phyloP scores from a whole-genome alignment of 2,797 vertebrate genomes.

The Macroramphosus scolopax region DNA sequence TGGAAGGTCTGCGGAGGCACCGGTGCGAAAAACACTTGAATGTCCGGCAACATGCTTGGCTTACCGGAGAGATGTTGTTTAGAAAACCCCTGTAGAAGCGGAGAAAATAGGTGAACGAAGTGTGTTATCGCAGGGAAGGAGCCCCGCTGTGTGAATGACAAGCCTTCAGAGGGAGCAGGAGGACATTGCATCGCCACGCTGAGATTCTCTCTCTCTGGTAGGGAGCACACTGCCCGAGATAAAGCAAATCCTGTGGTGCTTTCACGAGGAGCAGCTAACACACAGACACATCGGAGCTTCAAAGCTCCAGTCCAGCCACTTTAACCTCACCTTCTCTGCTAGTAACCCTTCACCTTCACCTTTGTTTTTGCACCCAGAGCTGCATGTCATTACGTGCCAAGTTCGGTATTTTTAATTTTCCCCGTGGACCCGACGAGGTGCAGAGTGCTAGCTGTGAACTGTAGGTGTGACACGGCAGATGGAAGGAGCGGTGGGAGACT shows the following conservation, averaged over 20 bases:
- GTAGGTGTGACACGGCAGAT: slow-evolving; percentile 72
- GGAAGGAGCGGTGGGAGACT: slow-evolving; percentile 72
- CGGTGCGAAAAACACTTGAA: slow-evolving; percentile 41
- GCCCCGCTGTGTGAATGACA: slow-evolving; percentile 59
- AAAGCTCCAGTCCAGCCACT: slow-evolving; percentile 60
- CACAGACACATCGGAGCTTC: slow-evolving; percentile 38
- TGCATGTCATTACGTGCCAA: slow-evolving; percentile 37
- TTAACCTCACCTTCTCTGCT: slow-evolving; percentile 52
- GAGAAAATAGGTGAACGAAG: slow-evolving; percentile 37
- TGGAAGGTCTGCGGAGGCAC: slow-evolving; percentile 28
- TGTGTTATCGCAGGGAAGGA: slow-evolving; percentile 41
- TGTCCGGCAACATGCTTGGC: slow-evolving; percentile 54
- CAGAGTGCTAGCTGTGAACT: slow-evolving; percentile 37
- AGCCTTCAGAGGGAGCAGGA: slow-evolving; percentile 46
- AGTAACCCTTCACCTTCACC: slow-evolving; percentile 47
- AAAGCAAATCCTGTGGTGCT: slow-evolving; percentile 46
- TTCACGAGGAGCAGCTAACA: slow-evolving; percentile 44
- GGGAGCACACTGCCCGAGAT: slow-evolving; percentile 59
- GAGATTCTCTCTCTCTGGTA: slow-evolving; percentile 53
- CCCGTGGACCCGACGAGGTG: slow-evolving; percentile 30
- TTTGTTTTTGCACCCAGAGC: slow-evolving; percentile 46
- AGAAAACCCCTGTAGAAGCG: slow-evolving; percentile 45
- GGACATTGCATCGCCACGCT: slow-evolving; percentile 58
- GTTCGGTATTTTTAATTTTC: slow-evolving; percentile 49
- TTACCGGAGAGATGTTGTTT: slow-evolving; percentile 42